Base-by-base conservation (phyloP, 2,797 vertebrate genomes). In the Crax fasciolata region DNA sequence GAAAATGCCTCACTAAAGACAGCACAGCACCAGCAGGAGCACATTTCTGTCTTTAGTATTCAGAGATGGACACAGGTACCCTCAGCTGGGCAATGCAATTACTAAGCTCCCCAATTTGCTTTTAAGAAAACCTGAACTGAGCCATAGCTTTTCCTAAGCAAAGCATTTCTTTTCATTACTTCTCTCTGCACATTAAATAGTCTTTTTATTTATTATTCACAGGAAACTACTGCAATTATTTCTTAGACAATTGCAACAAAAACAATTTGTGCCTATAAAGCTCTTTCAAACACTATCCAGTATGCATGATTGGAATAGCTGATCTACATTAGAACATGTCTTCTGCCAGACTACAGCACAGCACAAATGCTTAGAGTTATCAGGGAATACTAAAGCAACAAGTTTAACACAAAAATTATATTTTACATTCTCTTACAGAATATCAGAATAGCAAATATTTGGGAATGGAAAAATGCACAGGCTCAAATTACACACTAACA, bases 161-260 rank as follows among this genome's bases (percentile, higher is more conserved):
- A 78, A 90, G 18, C 13, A 80, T 35, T 11, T 82, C 41, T 84
- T 55, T 84, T 82, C 84, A 43, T 84, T 88, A 84, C 71, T 51
- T 70, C 92, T 71, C 77, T 65, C 62, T n/a, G 46, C 48, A 76
- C 43, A 54, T 44, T 63, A 51, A 46, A 80, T 32, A 87, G 44
- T 59, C n/a, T 70, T 91, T 88, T 74, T 90, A 68, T 92, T 94
- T 79, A 86, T 88, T 94, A 90, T 83, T 95, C 68, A 66, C 84
- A 78, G 89, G 93, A 66, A 75, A 46, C 24, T 73, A 54, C 25
- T 28, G 41, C 16, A 30, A 66, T 90, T 93, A 49, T 87, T 80
- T 88, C 65, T 65, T 59, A 94, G 70, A 81, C 11, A 68, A 44
- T 89, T 94, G 78, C 75, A 95, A 85, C 28, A 75, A 46, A 90